These are phyloP conservation scores for Empidonax alnorum DNA, from an alignment of 2,113 vertebrate species.

Conservation along the genomic window DNA sequence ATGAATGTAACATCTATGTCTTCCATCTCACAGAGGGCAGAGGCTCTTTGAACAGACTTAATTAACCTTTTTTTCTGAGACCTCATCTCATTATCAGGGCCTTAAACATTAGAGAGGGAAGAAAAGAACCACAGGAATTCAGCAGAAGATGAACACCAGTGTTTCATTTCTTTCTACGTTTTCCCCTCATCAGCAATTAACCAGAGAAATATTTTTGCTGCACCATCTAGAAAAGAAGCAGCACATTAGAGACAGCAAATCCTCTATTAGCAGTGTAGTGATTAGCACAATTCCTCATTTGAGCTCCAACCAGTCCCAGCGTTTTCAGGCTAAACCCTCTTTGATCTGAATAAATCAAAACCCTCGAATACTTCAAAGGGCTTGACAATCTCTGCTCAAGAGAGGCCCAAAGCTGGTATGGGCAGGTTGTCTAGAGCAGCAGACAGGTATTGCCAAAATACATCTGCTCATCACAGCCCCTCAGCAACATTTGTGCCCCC, in stretches of 20 bases:
- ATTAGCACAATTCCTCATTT: background rate
- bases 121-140: background rate
- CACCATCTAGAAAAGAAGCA: background rate
- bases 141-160: background rate
- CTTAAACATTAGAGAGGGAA: background rate
- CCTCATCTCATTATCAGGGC: background rate
- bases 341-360: conserved; percentile 46
- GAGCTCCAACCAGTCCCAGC: background rate
- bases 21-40: background rate
- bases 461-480: background rate
- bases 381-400: background rate
- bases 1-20: background rate
- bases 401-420: background rate
- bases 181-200: background rate
- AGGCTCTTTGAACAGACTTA: background rate
- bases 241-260: background rate
- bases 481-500: background rate
- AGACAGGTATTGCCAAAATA: background rate
- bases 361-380: conserved; percentile 16
- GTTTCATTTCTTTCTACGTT: background rate
- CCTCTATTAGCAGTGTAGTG: background rate
- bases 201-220: background rate
- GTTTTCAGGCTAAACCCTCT: conserved; percentile 13
- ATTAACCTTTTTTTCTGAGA: background rate
- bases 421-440: background rate